Base-by-base conservation (phyloP, 2,797 vertebrate species). In the Lutra lutra region DNA sequence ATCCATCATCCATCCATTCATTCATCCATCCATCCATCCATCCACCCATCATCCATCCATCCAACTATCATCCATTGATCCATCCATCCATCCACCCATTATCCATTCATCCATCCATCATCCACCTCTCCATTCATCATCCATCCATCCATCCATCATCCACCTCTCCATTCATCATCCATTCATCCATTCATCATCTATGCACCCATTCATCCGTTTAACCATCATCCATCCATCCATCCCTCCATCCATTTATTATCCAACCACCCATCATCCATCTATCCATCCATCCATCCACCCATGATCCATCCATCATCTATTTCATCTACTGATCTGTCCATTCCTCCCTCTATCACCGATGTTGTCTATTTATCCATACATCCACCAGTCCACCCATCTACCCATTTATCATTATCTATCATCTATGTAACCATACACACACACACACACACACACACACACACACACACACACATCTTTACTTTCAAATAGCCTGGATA, bases 401-500 rank as follows among this genome's bases (percentile, higher is more conserved):
- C 56, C 60, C 15, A 14, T 51, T 6, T 2, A 15, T 20, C 32
- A 23, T 56, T 35, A 38, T 15, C 18, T 35, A 7, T 54, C 25
- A 32, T 35, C 38, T 68, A 35, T 68, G 4, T 20, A 21, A 10
- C 17, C 14, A 35, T n/a, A 8, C 12, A 12, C 1, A 38, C 40
- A 40, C 11, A 29, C 15, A 25, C 10, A 32, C 43, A 64, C 15
- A 62, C 1, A 32, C 25, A 60, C 15, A 20, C 0, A 38, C 27
- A 62, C 27, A 9, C 0, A 66, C 2, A 54, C 15, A 60, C 23
- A 18, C 0, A 7, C 0, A 10, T 8, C 5, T 20, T 32, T 13
- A 68, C 18, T 43, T 29, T 7, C 35, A 7, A 11, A 62, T 2
- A 80, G 12, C 23, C 27, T 46, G 27, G 23, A 32, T 0, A 18